Conservation (phyloP, 1,140 invertebrate genomes). For the Aricia agestis region DNA sequence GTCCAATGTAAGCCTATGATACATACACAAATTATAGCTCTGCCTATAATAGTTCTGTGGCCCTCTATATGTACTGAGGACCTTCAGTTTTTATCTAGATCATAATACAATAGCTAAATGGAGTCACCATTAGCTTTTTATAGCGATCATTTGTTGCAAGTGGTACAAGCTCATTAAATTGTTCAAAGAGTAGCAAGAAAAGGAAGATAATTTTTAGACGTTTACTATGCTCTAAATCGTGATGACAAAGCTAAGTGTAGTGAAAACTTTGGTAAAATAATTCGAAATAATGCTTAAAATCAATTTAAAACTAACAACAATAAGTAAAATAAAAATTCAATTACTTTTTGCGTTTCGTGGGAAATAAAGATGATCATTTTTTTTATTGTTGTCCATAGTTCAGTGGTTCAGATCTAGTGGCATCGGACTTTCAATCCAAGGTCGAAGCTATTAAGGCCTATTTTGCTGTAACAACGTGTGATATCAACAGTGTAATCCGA, state of each 20-base stretch:
- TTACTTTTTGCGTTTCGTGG: not conserved
- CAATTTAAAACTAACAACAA: not conserved
- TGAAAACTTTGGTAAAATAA: not conserved
- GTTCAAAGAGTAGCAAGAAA: too few relatives aligned
- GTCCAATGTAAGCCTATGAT: not conserved
- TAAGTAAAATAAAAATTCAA: not conserved
- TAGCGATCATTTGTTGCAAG: too few relatives aligned
- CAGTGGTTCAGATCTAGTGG: not conserved
- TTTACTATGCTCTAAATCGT: too few relatives aligned
- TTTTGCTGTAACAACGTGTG: constrained; percentile 41
- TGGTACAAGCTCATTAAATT: too few relatives aligned
- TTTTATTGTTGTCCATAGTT: not conserved
- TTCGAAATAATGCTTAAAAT: not conserved
- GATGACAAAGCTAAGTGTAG: too few relatives aligned
- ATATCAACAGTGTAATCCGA: constrained; percentile 55
- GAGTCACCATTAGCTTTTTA: not conserved
- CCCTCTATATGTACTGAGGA: not conserved
- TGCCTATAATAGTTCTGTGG: not conserved
- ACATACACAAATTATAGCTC: not conserved
- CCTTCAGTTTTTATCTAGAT: constrained; percentile 1
- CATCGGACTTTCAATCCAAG: not conserved
- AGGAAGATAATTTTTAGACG: too few relatives aligned
- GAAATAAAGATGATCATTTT: not conserved
- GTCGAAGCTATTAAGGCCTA: constrained; percentile 26
- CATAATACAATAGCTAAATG: not conserved